Percentiles rank a stretch among this genome's conserved stretches.
These are phyloP conservation scores for Melitaea athalia DNA, from an alignment of 2,888 invertebrate species.

Conservation along the genomic window DNA sequence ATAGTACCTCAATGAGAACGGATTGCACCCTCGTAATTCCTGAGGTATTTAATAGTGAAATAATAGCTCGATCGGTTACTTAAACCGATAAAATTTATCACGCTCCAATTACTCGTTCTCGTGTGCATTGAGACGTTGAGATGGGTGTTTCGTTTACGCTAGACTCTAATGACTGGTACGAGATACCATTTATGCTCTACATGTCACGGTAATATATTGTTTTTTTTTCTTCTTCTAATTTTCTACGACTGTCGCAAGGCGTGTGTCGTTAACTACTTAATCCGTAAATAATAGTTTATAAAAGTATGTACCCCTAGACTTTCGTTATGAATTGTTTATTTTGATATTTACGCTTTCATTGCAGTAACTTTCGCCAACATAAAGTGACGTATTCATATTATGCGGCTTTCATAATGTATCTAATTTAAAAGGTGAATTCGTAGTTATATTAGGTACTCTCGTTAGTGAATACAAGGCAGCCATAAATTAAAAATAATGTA, in stretches of 20 bases:
- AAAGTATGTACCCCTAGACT: not conserved
- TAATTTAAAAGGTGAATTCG: not conserved
- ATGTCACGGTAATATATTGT: slow-evolving; percentile 26
- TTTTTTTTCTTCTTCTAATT: slow-evolving; percentile 17
- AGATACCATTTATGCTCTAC: slow-evolving; percentile 33
- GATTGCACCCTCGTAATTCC: slow-evolving; percentile 22
- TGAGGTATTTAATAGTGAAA: slow-evolving; percentile 33
- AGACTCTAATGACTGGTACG: slow-evolving; percentile 34
- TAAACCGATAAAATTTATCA: slow-evolving; percentile 55
- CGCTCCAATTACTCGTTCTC: slow-evolving; percentile 62
- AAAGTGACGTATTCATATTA: not conserved
- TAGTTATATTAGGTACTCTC: not conserved
- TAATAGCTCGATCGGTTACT: slow-evolving; percentile 44
- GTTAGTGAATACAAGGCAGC: not conserved
- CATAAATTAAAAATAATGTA: not conserved
- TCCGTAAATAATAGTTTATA: slow-evolving; percentile 20
- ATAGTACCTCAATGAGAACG: slow-evolving; percentile 25
- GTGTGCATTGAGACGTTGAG: slow-evolving; percentile 61
- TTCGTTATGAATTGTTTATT: not conserved
- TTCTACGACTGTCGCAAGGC: not conserved
- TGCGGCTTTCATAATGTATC: not conserved
- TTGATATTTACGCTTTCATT: not conserved
- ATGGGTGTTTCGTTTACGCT: slow-evolving; percentile 45
- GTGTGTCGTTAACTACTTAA: slow-evolving; percentile 14
- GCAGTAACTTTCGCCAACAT: not conserved